Conservation (phyloP, 2,888 invertebrate species). For the Artemia sinica region DNA sequence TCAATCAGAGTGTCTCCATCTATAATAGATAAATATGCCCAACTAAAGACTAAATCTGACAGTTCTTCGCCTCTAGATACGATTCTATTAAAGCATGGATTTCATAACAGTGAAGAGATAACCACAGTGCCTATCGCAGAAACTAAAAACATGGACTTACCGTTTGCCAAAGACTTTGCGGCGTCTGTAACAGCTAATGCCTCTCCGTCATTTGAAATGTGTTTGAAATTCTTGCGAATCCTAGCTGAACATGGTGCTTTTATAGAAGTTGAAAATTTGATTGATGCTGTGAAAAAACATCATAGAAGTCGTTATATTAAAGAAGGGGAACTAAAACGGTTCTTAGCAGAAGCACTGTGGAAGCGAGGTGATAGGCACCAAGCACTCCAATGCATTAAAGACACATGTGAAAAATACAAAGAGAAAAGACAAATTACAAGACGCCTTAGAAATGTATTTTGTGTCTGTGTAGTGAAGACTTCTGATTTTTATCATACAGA, state of each 20-base stretch:
- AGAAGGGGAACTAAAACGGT: slow-evolving; percentile 2
- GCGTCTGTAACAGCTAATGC: too few relatives aligned
- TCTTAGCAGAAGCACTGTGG: background rate
- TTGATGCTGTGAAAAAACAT: background rate
- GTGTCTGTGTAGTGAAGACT: background rate
- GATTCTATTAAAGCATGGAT: too few relatives aligned
- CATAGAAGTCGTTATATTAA: background rate
- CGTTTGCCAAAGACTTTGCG: too few relatives aligned
- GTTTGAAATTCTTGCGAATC: background rate
- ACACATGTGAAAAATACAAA: background rate
- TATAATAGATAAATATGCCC: too few relatives aligned
- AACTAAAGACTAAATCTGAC: too few relatives aligned
- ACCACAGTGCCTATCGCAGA: too few relatives aligned
- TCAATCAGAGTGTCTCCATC: too few relatives aligned
- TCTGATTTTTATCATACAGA: background rate
- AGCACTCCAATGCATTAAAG: background rate
- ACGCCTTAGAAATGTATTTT: slow-evolving; percentile 1
- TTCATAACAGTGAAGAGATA: too few relatives aligned
- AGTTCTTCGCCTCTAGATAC: too few relatives aligned
- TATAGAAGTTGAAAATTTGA: background rate
- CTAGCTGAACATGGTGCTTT: background rate
- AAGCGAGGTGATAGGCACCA: background rate
- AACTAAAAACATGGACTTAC: too few relatives aligned
- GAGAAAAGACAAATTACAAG: background rate
- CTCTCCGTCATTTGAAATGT: background rate